Percentiles rank a stretch among this genome's conserved stretches.
phyloP scores from a whole-genome alignment of 2,888 invertebrate genomes.

The Phengaris alcon region DNA sequence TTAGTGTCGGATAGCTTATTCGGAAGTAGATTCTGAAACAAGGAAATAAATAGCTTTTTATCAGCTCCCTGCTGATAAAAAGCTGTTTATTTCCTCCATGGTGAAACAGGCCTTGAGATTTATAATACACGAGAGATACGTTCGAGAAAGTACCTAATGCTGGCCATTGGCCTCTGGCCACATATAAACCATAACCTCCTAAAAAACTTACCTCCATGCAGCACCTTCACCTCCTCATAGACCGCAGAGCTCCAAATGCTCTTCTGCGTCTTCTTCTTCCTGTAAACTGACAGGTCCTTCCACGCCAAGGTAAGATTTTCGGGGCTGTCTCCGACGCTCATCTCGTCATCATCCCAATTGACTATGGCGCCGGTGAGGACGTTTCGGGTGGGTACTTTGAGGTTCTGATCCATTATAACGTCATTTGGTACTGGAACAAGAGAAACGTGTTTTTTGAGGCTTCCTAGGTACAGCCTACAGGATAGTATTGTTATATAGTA shows the following conservation, averaged over 20 bases:
- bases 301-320: slow-evolving; percentile 73
- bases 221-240: slow-evolving; percentile 73
- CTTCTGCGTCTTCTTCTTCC: slow-evolving; percentile 67
- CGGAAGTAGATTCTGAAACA: too few relatives aligned
- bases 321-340: slow-evolving; percentile 56
- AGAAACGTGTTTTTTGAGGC: slow-evolving; percentile 20
- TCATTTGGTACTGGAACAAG: slow-evolving; percentile 56
- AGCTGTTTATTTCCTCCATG: too few relatives aligned
- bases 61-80: too few relatives aligned
- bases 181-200: too few relatives aligned
- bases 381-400: slow-evolving; percentile 65
- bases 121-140: too few relatives aligned
- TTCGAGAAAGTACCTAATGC: too few relatives aligned
- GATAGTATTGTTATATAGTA: too few relatives aligned
- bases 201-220: slow-evolving; percentile 72
- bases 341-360: slow-evolving; percentile 70
- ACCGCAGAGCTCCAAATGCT: slow-evolving; percentile 73
- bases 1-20: too few relatives aligned
- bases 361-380: slow-evolving; percentile 68
- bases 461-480: not conserved
- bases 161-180: too few relatives aligned
- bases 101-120: too few relatives aligned
- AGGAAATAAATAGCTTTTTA: too few relatives aligned
- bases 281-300: slow-evolving; percentile 76
- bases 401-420: slow-evolving; percentile 56